Evolutionary conservation across 2,797 vertebrate genomes (phyloP), one percentile per base, ranked within the genome.

Genomic region (Picus viridis): DNA sequence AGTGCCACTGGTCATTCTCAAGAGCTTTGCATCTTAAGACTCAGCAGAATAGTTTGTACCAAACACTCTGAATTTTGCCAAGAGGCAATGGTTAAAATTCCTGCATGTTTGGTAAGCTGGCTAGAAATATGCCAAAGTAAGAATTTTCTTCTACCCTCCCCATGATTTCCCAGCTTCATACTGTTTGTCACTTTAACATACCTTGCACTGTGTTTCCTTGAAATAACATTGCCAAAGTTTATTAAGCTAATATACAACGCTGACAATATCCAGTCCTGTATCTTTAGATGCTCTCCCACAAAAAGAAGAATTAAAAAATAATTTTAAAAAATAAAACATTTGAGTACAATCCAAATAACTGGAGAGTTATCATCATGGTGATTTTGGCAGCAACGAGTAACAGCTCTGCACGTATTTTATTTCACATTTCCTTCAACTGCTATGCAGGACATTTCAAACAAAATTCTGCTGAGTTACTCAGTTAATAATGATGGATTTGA

Each of bases 391-490:
- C 57, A 92, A 81, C 4, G 43, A 59, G 24, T 78, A 91, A 54
- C 8, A 77, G 53, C 22, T 56, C 43, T 57, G 63, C 10, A 85
- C 47, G 69, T 3, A 76, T 57, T 72, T 53, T 19, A 74, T 74
- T 90, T 76, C 23, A 70, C 70, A n/a, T 70, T 27, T 34, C 63
- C 19, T 76, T 86, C 14, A 24, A 75, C 24, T 70, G 49, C 76
- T 93, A 86, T 15, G 41, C 63, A 89, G 32, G 6, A 62, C 6
- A 83, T 16, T 12, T 64, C 68, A 88, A 89, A 89, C 61, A 88
- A 88, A 95, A 83, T 47, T 23, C 64, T 91, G 89, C 61, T 87
- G 6, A 39, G 91, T 92, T 90, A 57, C 76, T 93, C 57, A 76
- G 17, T 73, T 88, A 89, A 62, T 67, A 94, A 90, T 1, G 10